Base-by-base conservation (phyloP, 2,797 vertebrate species). In the Fistularia tabacaria region DNA sequence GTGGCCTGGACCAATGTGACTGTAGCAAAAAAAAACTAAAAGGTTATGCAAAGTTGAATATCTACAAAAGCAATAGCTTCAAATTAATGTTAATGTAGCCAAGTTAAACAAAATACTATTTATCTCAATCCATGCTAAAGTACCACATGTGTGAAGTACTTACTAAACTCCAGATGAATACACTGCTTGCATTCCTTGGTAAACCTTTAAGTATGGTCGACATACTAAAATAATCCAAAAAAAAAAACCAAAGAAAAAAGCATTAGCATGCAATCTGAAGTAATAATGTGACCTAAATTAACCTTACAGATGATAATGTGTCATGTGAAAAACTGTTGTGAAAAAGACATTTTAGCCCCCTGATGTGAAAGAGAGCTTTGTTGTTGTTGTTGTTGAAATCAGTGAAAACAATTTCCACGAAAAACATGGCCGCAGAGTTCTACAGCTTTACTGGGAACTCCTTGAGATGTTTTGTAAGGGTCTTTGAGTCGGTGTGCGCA, bases 141-240 rank as follows among this genome's bases (percentile, higher is more conserved):
- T 46, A 37, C 36, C 58, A 1, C 62, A 71, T 65, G 63, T 61
- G 36, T 38, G n/a, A 12, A 6, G 13, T 10, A 94, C 96, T 96
- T 89, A 98, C 96, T 97, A 97, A 80, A 98, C 89, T 69, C 93
- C 96, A 41, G 96, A 98, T 3, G 94, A 95, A 76, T 95, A 95
- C 62, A 98, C 90, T 0, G 92, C 91, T 61, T 97, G 95, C 94
- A 97, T 95, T 64, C 92, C 95, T 82, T 98, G 95, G 83, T 98
- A 98, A 57, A 98, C 88, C 77, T 94, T 97, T 82, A 98, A 82
- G 76, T 95, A 98, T 1, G 93, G 93, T 40, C 84, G 90, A 81
- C 93, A 98, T 0, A 77, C 96, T 98, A 88, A 7, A 80, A 47
- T 59, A 25, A 25, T 25, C 25, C 25, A 25, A 10, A 85, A 52